These are phyloP conservation scores for Temnothorax curvispinosus DNA, from an alignment of 1,140 invertebrate genomes.

Conservation along the genomic window DNA sequence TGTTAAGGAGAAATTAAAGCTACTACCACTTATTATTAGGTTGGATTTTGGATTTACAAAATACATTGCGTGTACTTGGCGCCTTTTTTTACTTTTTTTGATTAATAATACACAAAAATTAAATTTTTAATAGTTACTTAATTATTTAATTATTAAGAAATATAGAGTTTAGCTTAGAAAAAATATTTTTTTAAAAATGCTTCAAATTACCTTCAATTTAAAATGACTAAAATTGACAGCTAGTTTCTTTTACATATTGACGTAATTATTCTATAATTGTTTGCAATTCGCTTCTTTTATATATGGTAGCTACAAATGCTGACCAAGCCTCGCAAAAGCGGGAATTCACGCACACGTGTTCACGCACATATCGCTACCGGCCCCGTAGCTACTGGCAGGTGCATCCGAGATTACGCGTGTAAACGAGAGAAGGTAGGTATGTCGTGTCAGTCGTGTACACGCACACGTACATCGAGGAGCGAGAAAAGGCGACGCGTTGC, in stretches of 20 bases:
- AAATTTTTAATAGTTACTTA: no score
- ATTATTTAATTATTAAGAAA: no score
- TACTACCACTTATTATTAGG: no score
- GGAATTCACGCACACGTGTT: neutral
- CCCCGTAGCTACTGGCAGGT: constrained; percentile 63
- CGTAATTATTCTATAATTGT: neutral
- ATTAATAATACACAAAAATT: no score
- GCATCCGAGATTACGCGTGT: constrained; percentile 66
- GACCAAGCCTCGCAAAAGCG: neutral
- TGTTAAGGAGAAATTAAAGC: no score
- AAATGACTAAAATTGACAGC: neutral
- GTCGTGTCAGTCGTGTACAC: neutral
- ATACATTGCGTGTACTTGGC: no score
- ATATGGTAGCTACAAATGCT: neutral
- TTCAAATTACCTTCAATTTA: neutral
- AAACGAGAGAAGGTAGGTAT: constrained; percentile 31
- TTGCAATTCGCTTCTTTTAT: neutral
- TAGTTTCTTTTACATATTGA: constrained; percentile 5
- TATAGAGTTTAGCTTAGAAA: neutral
- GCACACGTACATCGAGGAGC: constrained; percentile 13
- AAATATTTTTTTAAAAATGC: neutral
- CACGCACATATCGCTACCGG: constrained; percentile 17
- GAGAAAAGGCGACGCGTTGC: constrained; percentile 9
- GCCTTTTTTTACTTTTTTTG: no score
- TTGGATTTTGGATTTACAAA: no score